phyloP scores from a whole-genome alignment of 2,797 vertebrate genomes.

The Neosalanx taihuensis region DNA sequence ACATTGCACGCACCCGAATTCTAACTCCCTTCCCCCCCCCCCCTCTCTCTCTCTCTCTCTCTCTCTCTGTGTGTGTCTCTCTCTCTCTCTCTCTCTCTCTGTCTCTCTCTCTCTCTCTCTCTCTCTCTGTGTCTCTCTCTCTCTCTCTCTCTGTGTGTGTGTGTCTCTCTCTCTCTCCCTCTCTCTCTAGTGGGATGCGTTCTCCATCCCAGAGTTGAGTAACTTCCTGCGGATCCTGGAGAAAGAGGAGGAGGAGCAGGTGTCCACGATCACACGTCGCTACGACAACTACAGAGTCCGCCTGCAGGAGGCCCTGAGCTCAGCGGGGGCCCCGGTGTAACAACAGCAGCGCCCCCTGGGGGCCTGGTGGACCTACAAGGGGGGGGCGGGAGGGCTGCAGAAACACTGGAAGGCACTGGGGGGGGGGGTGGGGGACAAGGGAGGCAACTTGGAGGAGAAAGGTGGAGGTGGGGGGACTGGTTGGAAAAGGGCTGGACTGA shows the following conservation, averaged over 20 bases:
- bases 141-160: not conserved
- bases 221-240: conserved; percentile 95
- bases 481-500: not conserved
- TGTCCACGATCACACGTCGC: conserved; percentile 75
- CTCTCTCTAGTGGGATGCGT: conserved; percentile 92
- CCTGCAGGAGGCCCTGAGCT: conserved; percentile 86
- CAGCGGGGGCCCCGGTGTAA: conserved; percentile 70
- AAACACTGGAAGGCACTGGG: not conserved
- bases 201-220: conserved; percentile 89
- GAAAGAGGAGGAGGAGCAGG: conserved; percentile 91
- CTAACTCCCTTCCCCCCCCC: too few species aligned
- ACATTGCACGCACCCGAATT: not conserved
- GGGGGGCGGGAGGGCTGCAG: conserved; percentile 9
- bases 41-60: too few species aligned
- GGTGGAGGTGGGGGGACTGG: not conserved
- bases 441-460: not conserved
- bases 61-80: too few species aligned
- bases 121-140: not conserved
- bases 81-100: not conserved
- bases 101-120: not conserved
- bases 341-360: conserved; percentile 28
- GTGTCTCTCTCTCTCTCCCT: not conserved
- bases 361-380: conserved; percentile 35
- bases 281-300: conserved; percentile 82
- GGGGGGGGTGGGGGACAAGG: not conserved